Percentiles rank a stretch among this genome's conserved stretches.
phyloP scores from a whole-genome alignment of 2,888 invertebrate species.

The Sipha maydis region DNA sequence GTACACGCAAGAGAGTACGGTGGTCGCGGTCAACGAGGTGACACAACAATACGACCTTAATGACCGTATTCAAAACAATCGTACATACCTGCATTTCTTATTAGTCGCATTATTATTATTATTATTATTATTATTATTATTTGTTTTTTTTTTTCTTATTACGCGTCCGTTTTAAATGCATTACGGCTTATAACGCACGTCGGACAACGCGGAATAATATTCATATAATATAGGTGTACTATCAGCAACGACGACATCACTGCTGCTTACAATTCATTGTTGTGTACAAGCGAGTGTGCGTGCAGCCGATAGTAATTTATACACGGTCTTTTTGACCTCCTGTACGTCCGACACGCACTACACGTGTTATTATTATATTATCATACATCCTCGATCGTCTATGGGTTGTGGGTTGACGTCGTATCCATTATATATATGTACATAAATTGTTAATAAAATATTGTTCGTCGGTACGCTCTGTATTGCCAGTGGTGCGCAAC shows the following conservation, averaged over 20 bases:
- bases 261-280: no score
- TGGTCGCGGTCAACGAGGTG: not conserved
- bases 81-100: not conserved
- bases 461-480: not conserved
- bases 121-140: no score
- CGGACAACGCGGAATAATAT: not conserved
- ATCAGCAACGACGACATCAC: no score
- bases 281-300: no score
- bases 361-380: not conserved
- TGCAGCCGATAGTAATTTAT: not conserved
- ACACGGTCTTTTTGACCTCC: not conserved
- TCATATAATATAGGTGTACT: no score
- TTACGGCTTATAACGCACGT: not conserved
- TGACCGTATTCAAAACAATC: constrained; percentile 1
- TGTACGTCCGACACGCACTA: not conserved
- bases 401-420: not conserved
- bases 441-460: not conserved
- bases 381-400: not conserved
- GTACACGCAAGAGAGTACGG: no score
- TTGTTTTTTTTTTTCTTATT: not conserved
- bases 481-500: constrained; percentile 20
- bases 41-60: not conserved
- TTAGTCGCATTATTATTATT: not conserved
- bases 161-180: not conserved
- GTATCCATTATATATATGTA: not conserved